Conservation (phyloP, 2,888 invertebrate species). For the Mycalesis mineus region DNA sequence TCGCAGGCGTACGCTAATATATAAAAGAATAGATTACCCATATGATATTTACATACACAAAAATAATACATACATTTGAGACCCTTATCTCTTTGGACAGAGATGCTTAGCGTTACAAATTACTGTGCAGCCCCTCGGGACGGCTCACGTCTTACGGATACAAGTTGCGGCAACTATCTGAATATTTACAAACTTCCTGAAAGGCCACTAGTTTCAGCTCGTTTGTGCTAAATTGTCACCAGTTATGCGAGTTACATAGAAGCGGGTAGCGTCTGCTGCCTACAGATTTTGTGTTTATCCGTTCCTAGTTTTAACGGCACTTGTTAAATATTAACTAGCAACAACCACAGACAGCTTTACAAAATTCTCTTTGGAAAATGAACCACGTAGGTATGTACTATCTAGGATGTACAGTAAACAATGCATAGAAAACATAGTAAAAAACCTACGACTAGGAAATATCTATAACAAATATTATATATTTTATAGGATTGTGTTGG, state of each 20-base stretch:
- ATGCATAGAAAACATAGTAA: no score
- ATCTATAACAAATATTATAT: no score
- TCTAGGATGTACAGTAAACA: no score
- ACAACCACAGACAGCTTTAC: no score
- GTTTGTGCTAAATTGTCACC: constrained; percentile 34
- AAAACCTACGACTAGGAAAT: no score
- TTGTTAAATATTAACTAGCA: no score
- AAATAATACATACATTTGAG: constrained; percentile 5
- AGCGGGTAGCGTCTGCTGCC: constrained; percentile 11
- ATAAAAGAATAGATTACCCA: not conserved
- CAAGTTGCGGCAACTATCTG: constrained; percentile 48
- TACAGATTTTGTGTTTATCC: constrained; percentile 7
- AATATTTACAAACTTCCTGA: constrained; percentile 48
- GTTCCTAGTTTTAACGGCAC: not conserved
- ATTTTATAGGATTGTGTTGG: no score
- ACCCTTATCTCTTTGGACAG: constrained; percentile 30
- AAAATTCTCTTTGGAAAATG: no score
- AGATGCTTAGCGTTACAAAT: constrained; percentile 41
- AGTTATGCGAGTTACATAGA: constrained; percentile 26
- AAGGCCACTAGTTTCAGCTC: constrained; percentile 41
- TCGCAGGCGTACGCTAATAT: no score
- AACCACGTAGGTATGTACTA: no score
- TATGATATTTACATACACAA: not conserved
- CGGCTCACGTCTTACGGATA: constrained; percentile 42
- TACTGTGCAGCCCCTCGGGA: constrained; percentile 31